A percentile compares a stretch with the other conserved stretches of the same genome.
Evolutionary conservation across 2,113 vertebrate genomes (phyloP).

Genomic region (Colinus virginianus): DNA sequence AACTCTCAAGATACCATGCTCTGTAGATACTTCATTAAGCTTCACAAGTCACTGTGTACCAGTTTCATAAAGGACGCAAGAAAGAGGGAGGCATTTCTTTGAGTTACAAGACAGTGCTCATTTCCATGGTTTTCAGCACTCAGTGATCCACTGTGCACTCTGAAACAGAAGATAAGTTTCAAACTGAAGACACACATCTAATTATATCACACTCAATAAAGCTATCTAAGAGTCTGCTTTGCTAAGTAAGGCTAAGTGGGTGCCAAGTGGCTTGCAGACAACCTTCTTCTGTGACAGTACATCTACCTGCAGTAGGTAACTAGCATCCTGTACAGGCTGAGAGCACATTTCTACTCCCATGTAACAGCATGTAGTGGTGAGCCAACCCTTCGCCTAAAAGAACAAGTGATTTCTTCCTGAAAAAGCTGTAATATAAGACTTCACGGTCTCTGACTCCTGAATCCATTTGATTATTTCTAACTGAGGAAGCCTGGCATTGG

Average conservation of each 20-base stretch:
- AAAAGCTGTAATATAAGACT: background rate
- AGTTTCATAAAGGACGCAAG: background rate
- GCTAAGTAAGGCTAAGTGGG: background rate
- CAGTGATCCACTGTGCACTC: fast-evolving
- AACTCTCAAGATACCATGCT: background rate
- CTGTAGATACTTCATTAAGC: background rate
- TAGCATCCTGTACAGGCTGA: background rate
- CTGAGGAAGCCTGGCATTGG: background rate
- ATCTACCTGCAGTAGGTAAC: background rate
- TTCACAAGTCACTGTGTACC: background rate
- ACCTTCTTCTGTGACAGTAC: background rate
- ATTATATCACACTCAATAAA: background rate
- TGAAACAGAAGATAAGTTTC: background rate
- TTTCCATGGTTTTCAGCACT: background rate
- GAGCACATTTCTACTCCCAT: background rate
- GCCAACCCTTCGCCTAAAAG: background rate
- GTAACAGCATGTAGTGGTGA: background rate
- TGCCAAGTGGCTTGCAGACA: background rate
- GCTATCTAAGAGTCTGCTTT: background rate
- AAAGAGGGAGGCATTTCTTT: background rate
- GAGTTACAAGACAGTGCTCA: background rate
- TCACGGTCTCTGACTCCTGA: background rate
- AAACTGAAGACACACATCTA: background rate
- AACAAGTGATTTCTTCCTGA: background rate
- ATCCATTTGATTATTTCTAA: background rate